phyloP scores from a whole-genome alignment of 2,113 vertebrate genomes.

The Spea bombifrons region DNA sequence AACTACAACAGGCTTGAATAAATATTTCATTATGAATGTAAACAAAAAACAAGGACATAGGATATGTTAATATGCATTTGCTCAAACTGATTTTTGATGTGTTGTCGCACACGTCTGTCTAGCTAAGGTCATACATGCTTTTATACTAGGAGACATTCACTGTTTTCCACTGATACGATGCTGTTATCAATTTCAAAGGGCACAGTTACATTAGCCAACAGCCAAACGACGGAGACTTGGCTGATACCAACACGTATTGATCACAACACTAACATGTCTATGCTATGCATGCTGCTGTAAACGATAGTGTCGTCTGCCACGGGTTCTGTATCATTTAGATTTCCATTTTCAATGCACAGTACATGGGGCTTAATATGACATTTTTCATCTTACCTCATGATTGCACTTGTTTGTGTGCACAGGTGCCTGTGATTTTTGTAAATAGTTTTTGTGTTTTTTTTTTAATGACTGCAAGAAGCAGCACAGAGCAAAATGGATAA shows the following conservation, averaged over 20 bases:
- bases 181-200: slow-evolving; percentile 19
- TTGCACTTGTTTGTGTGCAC: too few relatives aligned
- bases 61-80: slow-evolving; percentile 20
- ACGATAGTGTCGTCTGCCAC: too few relatives aligned
- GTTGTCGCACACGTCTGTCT: slow-evolving; percentile 17
- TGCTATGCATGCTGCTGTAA: background rate
- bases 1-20: slow-evolving; percentile 5
- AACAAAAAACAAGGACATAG: slow-evolving; percentile 6
- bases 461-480: too few relatives aligned
- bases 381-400: too few relatives aligned
- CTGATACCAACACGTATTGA: slow-evolving; percentile 34
- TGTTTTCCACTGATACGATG: slow-evolving; percentile 9
- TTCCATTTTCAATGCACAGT: too few relatives aligned
- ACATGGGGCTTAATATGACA: too few relatives aligned
- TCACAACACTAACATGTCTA: slow-evolving; percentile 32
- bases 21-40: slow-evolving; percentile 22
- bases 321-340: too few relatives aligned
- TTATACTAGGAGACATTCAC: slow-evolving; percentile 1
- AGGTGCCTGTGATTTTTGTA: too few relatives aligned
- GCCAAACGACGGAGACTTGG: slow-evolving; percentile 22
- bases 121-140: slow-evolving; percentile 7
- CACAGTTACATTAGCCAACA: slow-evolving; percentile 18
- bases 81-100: slow-evolving; percentile 17
- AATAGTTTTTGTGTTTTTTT: too few relatives aligned
- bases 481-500: too few relatives aligned